Evolutionary conservation across 2,113 vertebrate genomes (phyloP).

Genomic region (Megaleporinus macrocephalus): DNA sequence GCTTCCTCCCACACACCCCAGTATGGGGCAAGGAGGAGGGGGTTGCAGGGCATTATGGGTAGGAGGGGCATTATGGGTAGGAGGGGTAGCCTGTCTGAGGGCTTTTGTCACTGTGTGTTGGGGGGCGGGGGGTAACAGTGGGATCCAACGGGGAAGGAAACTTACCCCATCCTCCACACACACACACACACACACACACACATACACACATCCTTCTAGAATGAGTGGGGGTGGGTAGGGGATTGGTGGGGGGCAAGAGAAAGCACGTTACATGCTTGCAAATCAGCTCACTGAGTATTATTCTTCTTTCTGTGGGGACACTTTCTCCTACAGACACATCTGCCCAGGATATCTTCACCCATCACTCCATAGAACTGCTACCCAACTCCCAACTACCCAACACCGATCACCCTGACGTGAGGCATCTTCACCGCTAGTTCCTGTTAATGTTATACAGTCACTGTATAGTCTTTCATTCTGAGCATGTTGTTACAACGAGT

Average conservation of each 20-base stretch:
- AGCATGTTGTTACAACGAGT: too few relatives aligned
- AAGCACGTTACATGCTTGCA: constrained; percentile 96
- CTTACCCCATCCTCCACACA: constrained; percentile 67
- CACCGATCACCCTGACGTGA: neutral
- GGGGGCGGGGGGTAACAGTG: constrained; percentile 70
- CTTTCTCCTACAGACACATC: constrained; percentile 75
- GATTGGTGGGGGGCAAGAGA: constrained; percentile 72
- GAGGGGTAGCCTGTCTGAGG: constrained; percentile 79
- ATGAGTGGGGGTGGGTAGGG: constrained; percentile 62
- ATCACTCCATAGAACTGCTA: neutral
- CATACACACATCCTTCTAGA: constrained; percentile 63
- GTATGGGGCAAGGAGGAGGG: constrained; percentile 77
- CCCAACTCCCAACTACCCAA: neutral
- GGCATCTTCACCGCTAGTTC: neutral
- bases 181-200: constrained; percentile 73
- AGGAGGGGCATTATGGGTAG: constrained; percentile 64
- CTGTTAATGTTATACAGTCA: too few relatives aligned
- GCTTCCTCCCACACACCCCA: constrained; percentile 73
- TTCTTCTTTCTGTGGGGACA: constrained; percentile 84
- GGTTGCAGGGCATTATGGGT: constrained; percentile 75
- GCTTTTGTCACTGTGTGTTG: constrained; percentile 78
- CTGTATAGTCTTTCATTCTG: too few relatives aligned
- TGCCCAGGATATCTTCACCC: neutral
- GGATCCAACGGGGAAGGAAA: constrained; percentile 85
- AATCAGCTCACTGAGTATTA: constrained; percentile 88